Evolutionary conservation across 2,888 invertebrate species (phyloP), one percentile per base, ranked within the genome.

Genomic region (Caenorhabditis drosophilae): DNA sequence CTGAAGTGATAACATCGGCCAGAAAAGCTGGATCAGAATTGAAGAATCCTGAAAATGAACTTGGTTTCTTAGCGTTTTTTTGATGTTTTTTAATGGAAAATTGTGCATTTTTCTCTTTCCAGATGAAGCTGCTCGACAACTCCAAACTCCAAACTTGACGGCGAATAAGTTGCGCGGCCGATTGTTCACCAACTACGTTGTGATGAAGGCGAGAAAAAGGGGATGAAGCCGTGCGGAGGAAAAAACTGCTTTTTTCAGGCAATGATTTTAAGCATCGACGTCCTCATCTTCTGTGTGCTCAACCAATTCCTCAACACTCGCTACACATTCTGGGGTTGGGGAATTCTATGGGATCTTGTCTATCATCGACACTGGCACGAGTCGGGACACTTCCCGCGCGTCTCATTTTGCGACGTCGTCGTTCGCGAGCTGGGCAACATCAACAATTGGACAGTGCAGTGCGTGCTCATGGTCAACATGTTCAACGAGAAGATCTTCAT

Each of bases 401-500:
- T 81, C 15, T 77, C 82, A 1, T 81, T 75, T 63, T 82, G 82
- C 60, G 82, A 82, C 66, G 57, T 82, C 44, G 70, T 68, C 34
- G 76, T 79, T 7, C 69, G 81, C 11, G 77, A 80, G 46, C 49
- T 77, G 47, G 80, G 75, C 22, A 72, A 78, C 36, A 58, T 78
- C 40, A 70, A 72, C 52, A 73, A 70, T 22, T 75, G 78, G 73
- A 79, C 78, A 11, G 66, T 82, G 23, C 82, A 82, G 51, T 82
- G 82, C 49, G 82, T 82, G n/a, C 67, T 82, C n/a, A 79, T 79
- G 79, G 78, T 80, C n/a, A 80, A 80, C 61, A 80, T 78, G 81
- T 79, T 83, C 78, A 80, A 79, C 74, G 82, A 82, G 68, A 82
- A 82, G 70, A 76, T 83, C 63, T 83, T 76, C 74, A 68, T 83